phyloP scores from a whole-genome alignment of 2,888 invertebrate genomes.

The Labia minor region DNA sequence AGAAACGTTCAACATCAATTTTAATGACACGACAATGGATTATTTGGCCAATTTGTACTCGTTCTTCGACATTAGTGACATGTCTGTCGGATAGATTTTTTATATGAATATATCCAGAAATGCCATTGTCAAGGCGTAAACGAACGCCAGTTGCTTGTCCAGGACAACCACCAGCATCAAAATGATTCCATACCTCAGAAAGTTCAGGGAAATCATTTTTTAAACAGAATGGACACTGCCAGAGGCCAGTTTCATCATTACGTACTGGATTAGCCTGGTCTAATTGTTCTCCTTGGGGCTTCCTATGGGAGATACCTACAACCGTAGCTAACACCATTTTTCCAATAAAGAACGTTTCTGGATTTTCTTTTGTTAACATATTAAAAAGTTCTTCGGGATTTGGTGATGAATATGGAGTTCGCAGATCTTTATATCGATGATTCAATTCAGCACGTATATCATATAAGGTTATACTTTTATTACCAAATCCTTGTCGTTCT shows the following conservation, averaged over 20 bases:
- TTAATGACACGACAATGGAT: constrained; percentile 86
- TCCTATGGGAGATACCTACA: constrained; percentile 62
- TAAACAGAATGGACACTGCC: constrained; percentile 96
- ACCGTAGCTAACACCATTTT: constrained; percentile 78
- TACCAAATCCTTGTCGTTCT: constrained; percentile 79
- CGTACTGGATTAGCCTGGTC: constrained; percentile 93
- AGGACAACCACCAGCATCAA: constrained; percentile 90
- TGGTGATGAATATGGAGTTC: constrained; percentile 64
- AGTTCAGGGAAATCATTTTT: constrained; percentile 93
- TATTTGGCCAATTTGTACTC: constrained; percentile 73
- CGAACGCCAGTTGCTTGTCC: constrained; percentile 91
- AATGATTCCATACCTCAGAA: constrained; percentile 95
- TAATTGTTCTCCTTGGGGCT: constrained; percentile 84
- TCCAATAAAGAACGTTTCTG: constrained; percentile 81
- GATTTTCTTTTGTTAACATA: constrained; percentile 90
- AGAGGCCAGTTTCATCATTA: constrained; percentile 86
- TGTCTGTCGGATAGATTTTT: constrained; percentile 88
- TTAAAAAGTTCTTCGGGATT: constrained; percentile 85
- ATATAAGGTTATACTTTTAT: constrained; percentile 88
- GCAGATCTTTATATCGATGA: constrained; percentile 81
- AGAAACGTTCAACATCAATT: constrained; percentile 89
- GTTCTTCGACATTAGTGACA: constrained; percentile 84
- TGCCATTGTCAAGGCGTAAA: constrained; percentile 79
- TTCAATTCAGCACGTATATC: constrained; percentile 94
- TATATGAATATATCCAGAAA: constrained; percentile 86